Base-by-base conservation (phyloP, 2,113 vertebrate species). In the Rhea pennata region DNA sequence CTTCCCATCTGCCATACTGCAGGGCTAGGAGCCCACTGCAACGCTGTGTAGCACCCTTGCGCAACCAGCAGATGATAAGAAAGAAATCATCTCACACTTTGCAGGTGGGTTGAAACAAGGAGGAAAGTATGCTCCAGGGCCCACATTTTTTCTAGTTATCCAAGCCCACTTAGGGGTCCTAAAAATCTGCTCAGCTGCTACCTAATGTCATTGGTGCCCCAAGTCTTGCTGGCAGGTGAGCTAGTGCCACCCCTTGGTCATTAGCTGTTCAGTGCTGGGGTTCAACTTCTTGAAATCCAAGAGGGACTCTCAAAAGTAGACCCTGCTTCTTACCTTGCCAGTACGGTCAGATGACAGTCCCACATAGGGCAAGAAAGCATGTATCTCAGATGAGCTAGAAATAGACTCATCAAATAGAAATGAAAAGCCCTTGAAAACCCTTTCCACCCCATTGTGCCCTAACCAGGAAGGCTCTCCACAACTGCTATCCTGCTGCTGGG, bases 21-120 rank as follows among this genome's bases (percentile, higher is more conserved):
- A 14, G 31, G 19, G 4, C 16, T 42, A 39, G 61, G 40, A 33
- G 39, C 20, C 53, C 74, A 9, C 14, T 5, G 0, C n/a, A 1
- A 20, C 10, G 42, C 56, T 24, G 7, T 0, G 6, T 50, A 14
- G 1, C n/a, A 15, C 14, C 27, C 33, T 70, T 13, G 19, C 8
- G 1, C 21, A 23, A 24, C 33, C 2, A 2, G 12, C 1, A 4
- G n/a, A 44, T 15, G 36, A 6, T 36, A 42, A 62, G 15, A 22
- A 27, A 39, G 23, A 33, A 14, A 21, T 0, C 29, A 61, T 62
- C n/a, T 79, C 24, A 71, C 19, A 42, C 39, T 33, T 33, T 16
- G 58, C 70, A 42, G 61, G 64, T 66, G 62, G 27, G 22, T 33
- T 44, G 58, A 59, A 66, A 26, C 50, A 74, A 56, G 50, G n/a